Conservation (phyloP, 2,888 invertebrate genomes). For the Acanthosepion lycidas region DNA sequence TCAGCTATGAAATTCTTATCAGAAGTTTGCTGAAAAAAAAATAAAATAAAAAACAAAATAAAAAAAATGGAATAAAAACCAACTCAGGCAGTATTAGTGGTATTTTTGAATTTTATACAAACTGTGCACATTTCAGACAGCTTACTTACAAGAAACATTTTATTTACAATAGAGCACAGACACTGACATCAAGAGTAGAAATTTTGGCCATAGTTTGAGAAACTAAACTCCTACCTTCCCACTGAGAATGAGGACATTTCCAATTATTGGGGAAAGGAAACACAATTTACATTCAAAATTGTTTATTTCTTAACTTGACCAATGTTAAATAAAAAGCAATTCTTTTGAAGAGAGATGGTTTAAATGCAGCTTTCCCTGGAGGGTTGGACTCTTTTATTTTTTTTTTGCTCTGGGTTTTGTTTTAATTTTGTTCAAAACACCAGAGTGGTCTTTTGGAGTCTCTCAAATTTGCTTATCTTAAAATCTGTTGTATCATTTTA, state of each 20-base stretch:
- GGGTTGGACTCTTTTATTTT: too few relatives aligned
- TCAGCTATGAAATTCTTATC: too few relatives aligned
- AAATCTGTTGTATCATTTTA: too few relatives aligned
- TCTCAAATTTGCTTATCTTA: too few relatives aligned
- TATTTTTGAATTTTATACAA: constrained; percentile 8
- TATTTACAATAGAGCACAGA: constrained; percentile 25
- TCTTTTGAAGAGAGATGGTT: not conserved
- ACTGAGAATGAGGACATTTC: not conserved
- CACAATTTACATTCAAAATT: not conserved
- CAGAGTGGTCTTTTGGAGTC: too few relatives aligned
- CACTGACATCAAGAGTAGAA: not conserved
- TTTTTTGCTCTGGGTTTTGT: not conserved
- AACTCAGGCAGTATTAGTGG: not conserved
- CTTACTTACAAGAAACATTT: constrained; percentile 33
- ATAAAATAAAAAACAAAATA: not conserved
- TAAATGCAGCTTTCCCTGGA: too few relatives aligned
- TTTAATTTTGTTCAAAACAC: not conserved
- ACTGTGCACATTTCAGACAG: not conserved
- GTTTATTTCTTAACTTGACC: not conserved
- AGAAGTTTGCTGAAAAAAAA: not conserved
- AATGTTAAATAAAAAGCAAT: not conserved
- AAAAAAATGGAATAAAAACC: not conserved
- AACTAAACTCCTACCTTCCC: not conserved
- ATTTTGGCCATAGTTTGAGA: too few relatives aligned
- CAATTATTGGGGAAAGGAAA: not conserved